Evolutionary conservation across 2,113 vertebrate genomes (phyloP).

Genomic region (Oplegnathus fasciatus): DNA sequence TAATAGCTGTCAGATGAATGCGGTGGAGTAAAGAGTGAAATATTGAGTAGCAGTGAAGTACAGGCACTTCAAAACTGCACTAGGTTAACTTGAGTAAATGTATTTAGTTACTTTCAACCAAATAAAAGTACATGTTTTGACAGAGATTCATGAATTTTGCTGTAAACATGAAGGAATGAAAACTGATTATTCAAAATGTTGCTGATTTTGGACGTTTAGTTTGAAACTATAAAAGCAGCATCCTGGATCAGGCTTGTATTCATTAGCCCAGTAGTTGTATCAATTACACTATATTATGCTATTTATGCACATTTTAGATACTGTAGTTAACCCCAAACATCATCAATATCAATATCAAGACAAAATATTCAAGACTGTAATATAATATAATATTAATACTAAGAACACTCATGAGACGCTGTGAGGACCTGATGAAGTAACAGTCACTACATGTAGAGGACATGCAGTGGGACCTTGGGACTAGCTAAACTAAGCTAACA

Average conservation of each 20-base stretch:
- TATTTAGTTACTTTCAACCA: neutral
- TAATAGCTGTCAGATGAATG: too few species aligned
- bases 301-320: neutral
- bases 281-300: too few species aligned
- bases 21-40: too few species aligned
- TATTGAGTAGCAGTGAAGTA: too few species aligned
- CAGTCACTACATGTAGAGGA: slow-evolving; percentile 28
- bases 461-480: slow-evolving; percentile 42
- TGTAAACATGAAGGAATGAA: neutral
- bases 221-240: neutral
- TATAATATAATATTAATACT: neutral
- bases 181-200: neutral
- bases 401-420: neutral
- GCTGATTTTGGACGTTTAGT: neutral
- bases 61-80: too few species aligned
- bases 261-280: neutral
- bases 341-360: neutral
- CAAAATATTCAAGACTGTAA: neutral
- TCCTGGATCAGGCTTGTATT: neutral
- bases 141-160: neutral
- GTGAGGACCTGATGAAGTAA: neutral
- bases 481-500: slow-evolving; percentile 58
- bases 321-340: neutral
- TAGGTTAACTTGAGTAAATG: neutral
- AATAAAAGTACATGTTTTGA: neutral